Evolutionary conservation across 2,113 vertebrate species (phyloP).

Genomic region (Fregetta grallaria): DNA sequence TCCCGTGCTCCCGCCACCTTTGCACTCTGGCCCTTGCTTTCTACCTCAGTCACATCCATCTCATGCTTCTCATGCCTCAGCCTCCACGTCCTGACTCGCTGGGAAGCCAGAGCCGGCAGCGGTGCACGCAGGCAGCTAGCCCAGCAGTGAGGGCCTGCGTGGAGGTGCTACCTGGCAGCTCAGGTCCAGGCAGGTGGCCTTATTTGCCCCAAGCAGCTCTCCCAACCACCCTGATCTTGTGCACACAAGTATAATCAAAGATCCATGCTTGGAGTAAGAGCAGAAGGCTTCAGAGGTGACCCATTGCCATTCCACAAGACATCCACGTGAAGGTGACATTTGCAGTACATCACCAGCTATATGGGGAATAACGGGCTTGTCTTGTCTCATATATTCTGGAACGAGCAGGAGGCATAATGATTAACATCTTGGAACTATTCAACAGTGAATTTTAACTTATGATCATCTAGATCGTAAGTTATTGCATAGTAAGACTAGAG

Average conservation of each 20-base stretch:
- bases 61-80: background rate
- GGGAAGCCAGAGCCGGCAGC: background rate
- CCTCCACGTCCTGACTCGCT: rapidly evolving
- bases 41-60: background rate
- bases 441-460: background rate
- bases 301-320: background rate
- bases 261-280: background rate
- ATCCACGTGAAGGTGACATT: background rate
- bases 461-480: background rate
- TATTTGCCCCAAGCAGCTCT: background rate
- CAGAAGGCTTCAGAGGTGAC: background rate
- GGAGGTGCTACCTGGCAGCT: background rate
- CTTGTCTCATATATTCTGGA: background rate
- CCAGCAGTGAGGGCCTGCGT: background rate
- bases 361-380: background rate
- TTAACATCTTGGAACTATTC: background rate
- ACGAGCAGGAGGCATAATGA: background rate
- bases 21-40: background rate
- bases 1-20: background rate
- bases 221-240: background rate
- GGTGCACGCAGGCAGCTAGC: background rate
- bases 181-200: background rate
- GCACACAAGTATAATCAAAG: background rate
- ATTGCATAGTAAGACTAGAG: background rate
- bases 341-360: background rate